These are phyloP conservation scores for Micronycteris hirsuta DNA, from an alignment of 2,113 vertebrate genomes.

Conservation along the genomic window DNA sequence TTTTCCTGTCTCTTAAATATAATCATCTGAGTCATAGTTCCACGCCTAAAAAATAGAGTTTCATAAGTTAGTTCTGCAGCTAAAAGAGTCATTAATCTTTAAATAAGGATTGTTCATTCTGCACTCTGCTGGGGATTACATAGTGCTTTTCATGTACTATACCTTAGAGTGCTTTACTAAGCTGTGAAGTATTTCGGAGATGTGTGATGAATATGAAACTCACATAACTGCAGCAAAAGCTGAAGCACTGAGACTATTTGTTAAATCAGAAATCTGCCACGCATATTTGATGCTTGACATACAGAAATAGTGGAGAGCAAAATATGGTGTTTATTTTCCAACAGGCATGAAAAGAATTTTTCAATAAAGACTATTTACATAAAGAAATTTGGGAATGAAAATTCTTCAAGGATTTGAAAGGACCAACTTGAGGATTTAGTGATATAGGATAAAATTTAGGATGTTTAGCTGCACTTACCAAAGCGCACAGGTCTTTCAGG, in stretches of 20 bases:
- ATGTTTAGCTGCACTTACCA: not conserved
- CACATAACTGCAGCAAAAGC: not conserved
- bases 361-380: slow-evolving; percentile 46
- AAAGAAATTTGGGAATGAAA: slow-evolving; percentile 29
- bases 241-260: slow-evolving; percentile 45
- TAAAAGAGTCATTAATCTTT: slow-evolving; percentile 77
- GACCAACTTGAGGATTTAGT: not conserved
- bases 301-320: slow-evolving; percentile 38
- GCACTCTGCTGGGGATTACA: slow-evolving; percentile 58
- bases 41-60: slow-evolving; percentile 24
- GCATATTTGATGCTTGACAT: slow-evolving; percentile 55
- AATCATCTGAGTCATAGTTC: slow-evolving; percentile 2
- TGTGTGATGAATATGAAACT: slow-evolving; percentile 72
- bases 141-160: slow-evolving; percentile 66
- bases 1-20: slow-evolving; percentile 57
- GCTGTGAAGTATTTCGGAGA: slow-evolving; percentile 59
- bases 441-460: not conserved
- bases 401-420: not conserved
- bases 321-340: slow-evolving; percentile 66
- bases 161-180: slow-evolving; percentile 73
- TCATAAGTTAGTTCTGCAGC: slow-evolving; percentile 32
- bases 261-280: slow-evolving; percentile 69
- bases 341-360: slow-evolving; percentile 39
- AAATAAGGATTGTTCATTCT: slow-evolving; percentile 70
- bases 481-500: not conserved